phyloP scores from a whole-genome alignment of 2,888 invertebrate species.

The Escarpia spicata region DNA sequence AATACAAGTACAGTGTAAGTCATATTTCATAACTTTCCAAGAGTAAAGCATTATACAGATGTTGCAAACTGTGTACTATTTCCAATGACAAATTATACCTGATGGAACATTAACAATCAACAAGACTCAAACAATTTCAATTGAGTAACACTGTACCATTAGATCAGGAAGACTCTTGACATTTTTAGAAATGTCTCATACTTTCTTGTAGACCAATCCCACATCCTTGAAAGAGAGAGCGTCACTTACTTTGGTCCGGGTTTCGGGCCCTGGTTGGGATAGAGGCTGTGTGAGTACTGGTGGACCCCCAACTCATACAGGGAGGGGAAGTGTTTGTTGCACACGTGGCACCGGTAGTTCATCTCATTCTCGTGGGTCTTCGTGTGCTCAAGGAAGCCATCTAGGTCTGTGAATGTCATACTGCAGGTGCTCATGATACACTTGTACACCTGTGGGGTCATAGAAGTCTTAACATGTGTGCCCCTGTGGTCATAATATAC shows the following conservation, averaged over 20 bases:
- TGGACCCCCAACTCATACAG: constrained; percentile 74
- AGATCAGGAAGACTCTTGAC: no score
- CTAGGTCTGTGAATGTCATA: constrained; percentile 72
- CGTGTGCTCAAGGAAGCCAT: constrained; percentile 74
- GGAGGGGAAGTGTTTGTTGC: constrained; percentile 65
- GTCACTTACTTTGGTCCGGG: constrained; percentile 60
- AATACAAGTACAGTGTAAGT: no score
- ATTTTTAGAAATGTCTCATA: neutral
- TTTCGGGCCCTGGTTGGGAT: constrained; percentile 66
- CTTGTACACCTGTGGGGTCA: constrained; percentile 68
- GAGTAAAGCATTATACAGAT: no score
- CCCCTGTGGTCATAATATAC: neutral
- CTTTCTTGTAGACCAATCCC: neutral
- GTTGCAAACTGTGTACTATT: neutral
- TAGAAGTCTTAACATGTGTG: neutral
- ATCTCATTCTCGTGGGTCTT: constrained; percentile 66
- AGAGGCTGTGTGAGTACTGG: constrained; percentile 71
- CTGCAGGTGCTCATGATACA: constrained; percentile 75
- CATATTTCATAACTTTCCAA: no score
- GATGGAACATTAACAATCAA: no score
- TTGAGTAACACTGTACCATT: no score
- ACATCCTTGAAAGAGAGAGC: neutral
- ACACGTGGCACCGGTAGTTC: constrained; percentile 74
- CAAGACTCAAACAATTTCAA: no score
- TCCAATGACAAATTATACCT: neutral